Base-by-base conservation (phyloP, 2,797 vertebrate genomes). In the Micropoecilia bifurca region DNA sequence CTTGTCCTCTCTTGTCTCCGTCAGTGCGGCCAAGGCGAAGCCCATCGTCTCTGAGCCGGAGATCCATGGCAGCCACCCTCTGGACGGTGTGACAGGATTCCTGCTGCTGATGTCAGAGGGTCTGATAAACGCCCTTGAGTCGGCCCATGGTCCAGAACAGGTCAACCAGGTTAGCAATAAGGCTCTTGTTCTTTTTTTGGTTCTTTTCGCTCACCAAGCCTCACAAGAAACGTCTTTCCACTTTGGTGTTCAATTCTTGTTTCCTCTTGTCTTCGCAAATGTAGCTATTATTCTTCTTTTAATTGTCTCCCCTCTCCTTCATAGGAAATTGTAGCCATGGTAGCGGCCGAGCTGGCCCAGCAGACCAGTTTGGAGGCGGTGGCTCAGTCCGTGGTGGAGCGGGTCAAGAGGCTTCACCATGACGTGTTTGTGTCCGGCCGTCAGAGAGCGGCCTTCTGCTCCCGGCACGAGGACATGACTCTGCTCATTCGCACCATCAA, bases 251-350 rank as follows among this genome's bases (percentile, higher is more conserved):
- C 45, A 55, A 36, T 18, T 69, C 0, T 47, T 33, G 63, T 75
- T 59, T 22, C 16, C 53, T 39, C 6, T 12, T 50, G 25, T 66
- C 69, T 12, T 75, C 13, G 75, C n/a, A 18, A 12, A 47, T 47
- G 61, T 57, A 9, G 13, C 59, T 66, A 36, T 28, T 50, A 9
- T 50, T 50, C 8, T 43, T 50, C 22, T 39, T 48, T 33, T 48
- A 28, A 20, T 76, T 13, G 1, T 71, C 43, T 8, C 7, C 30
- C 22, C 75, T 48, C 16, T 81, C 59, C 48, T 1, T n/a, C 5
- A 1, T 78, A 99, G 98, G 98, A 99, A 87, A 97, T 99, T 0
- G 98, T 99, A 45, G 97, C 98, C 66, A 99, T 99, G 97, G 99
- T 99, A 81, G 98, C 97, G 36, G 98, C 98, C 0, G 98, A 99